phyloP scores from a whole-genome alignment of 1,140 invertebrate genomes.

The Homalodisca vitripennis region DNA sequence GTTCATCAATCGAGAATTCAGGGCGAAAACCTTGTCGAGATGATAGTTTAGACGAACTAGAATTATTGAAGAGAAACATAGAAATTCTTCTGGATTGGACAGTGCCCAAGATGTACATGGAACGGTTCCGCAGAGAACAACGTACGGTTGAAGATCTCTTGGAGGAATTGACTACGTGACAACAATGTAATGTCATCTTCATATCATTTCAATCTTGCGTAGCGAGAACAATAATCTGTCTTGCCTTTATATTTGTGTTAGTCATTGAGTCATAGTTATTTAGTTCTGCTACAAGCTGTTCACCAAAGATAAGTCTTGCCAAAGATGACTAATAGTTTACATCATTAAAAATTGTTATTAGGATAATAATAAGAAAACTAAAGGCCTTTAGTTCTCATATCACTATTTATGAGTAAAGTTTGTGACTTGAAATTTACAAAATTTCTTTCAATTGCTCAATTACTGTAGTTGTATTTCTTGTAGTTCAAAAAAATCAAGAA shows the following conservation, averaged over 20 bases:
- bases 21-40: constrained; percentile 63
- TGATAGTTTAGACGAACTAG: constrained; percentile 53
- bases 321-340: neutral
- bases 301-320: constrained; percentile 12
- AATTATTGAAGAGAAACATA: constrained; percentile 67
- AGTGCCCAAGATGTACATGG: constrained; percentile 73
- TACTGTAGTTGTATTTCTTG: no score
- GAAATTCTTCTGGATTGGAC: constrained; percentile 77
- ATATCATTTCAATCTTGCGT: no score
- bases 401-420: no score
- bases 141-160: constrained; percentile 74
- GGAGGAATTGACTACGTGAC: constrained; percentile 64
- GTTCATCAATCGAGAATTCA: constrained; percentile 71
- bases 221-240: no score
- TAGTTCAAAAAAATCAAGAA: no score
- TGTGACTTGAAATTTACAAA: no score
- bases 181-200: no score
- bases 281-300: neutral
- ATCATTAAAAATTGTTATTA: no score
- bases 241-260: neutral
- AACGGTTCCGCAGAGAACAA: constrained; percentile 67
- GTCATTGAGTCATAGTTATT: neutral
- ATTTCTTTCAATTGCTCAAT: no score
- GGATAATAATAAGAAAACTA: no score
- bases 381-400: no score